Evolutionary conservation across 2,888 invertebrate species (phyloP).

Genomic region (Piscicola geometra): DNA sequence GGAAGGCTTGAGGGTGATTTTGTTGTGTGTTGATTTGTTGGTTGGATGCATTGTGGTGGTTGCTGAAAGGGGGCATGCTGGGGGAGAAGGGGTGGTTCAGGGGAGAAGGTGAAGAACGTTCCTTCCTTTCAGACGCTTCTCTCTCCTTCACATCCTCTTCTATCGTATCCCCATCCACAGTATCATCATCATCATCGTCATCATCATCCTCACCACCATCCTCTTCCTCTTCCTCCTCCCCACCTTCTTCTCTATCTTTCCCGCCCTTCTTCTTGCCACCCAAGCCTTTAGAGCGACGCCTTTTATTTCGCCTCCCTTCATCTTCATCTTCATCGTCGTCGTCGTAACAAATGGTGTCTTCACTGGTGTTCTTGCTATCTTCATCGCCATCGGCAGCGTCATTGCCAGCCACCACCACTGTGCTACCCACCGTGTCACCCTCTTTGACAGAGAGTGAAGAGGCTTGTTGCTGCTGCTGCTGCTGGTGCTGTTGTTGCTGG

Average conservation of each 20-base stretch:
- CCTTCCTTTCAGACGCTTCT: no score
- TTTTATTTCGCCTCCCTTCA: neutral
- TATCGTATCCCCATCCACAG: neutral
- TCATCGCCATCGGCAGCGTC: neutral
- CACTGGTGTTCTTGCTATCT: conserved; percentile 4
- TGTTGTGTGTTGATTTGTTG: no score
- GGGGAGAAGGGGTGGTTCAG: no score
- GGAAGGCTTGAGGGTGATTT: no score
- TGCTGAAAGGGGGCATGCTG: no score
- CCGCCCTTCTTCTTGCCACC: no score
- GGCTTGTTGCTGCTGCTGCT: neutral
- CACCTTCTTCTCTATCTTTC: conserved; percentile 2
- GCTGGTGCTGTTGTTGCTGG: neutral
- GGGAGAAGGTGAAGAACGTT: no score
- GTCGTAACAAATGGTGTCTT: neutral
- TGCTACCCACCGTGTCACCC: neutral
- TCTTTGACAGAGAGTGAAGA: neutral
- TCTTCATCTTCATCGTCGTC: neutral
- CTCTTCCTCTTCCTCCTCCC: neutral
- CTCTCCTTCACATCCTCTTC: no score
- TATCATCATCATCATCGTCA: neutral
- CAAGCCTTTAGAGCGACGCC: no score
- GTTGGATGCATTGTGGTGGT: no score
- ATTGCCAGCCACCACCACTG: neutral
- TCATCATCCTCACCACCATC: neutral